Conservation (phyloP, 2,797 vertebrate species). For the Echiichthys vipera region DNA sequence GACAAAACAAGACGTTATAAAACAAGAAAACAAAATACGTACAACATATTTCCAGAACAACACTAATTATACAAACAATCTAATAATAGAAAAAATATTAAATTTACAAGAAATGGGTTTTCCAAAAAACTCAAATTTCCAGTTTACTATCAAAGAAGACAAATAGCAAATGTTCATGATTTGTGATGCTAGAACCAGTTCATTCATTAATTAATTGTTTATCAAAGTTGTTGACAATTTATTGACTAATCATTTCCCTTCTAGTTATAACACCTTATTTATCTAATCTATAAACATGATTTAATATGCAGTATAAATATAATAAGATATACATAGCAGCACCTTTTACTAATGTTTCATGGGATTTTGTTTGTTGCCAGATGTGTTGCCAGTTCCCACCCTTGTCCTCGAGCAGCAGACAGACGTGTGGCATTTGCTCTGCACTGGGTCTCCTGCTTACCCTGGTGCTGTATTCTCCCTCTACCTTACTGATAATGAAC, state of each 20-base stretch:
- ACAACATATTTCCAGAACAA: no score
- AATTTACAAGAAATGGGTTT: no score
- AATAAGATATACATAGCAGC: background rate
- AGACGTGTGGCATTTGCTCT: constrained; percentile 71
- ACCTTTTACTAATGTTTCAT: background rate
- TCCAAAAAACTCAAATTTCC: no score
- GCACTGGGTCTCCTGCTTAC: constrained; percentile 78
- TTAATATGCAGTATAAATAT: background rate
- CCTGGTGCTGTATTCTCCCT: constrained; percentile 78
- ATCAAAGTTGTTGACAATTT: background rate
- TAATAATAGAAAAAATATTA: no score
- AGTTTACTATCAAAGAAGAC: background rate
- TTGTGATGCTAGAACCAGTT: background rate
- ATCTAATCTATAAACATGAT: background rate
- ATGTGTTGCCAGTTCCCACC: constrained; percentile 62
- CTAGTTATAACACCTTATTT: background rate
- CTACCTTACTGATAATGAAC: constrained; percentile 52
- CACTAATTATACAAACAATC: no score
- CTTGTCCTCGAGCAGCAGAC: constrained; percentile 66
- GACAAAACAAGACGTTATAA: no score
- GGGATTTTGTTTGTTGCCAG: constrained; percentile 40
- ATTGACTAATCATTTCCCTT: background rate
- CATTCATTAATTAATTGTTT: background rate
- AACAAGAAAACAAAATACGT: no score
- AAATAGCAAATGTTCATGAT: background rate